These are phyloP conservation scores for Kryphioiulus occultus DNA, from an alignment of 2,888 invertebrate genomes.

Conservation along the genomic window DNA sequence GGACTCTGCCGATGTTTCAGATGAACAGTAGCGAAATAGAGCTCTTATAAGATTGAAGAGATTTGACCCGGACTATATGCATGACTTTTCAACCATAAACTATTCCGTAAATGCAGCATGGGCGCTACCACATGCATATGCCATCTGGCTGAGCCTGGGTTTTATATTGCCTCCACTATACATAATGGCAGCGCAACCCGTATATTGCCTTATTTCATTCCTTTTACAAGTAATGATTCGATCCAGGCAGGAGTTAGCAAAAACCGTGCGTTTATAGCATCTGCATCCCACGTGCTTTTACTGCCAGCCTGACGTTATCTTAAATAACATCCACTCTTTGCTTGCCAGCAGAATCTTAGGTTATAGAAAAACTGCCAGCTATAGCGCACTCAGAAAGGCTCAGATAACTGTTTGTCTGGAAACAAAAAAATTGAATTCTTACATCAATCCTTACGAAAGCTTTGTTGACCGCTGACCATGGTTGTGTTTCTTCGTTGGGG, in stretches of 20 bases:
- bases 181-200: slow-evolving; percentile 28
- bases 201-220: slow-evolving; percentile 35
- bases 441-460: not conserved
- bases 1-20: slow-evolving; percentile 31
- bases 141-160: slow-evolving; percentile 31
- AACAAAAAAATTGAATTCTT: not conserved
- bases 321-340: slow-evolving; percentile 35
- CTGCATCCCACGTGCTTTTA: slow-evolving; percentile 35
- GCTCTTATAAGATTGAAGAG: slow-evolving; percentile 31
- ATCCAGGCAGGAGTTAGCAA: slow-evolving; percentile 35
- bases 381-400: not conserved
- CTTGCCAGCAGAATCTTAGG: slow-evolving; percentile 27
- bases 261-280: slow-evolving; percentile 24
- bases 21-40: slow-evolving; percentile 22
- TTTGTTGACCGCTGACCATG: not conserved
- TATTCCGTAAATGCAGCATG: not conserved
- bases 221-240: slow-evolving; percentile 35
- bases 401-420: not conserved
- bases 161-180: slow-evolving; percentile 28
- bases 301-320: slow-evolving; percentile 24
- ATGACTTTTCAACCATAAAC: slow-evolving; percentile 31
- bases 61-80: slow-evolving; percentile 18
- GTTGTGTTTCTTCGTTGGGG: not conserved
- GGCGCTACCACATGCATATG: not conserved
- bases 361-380: slow-evolving; percentile 12